Evolutionary conservation across 2,113 vertebrate genomes (phyloP), one percentile per base, ranked within the genome.

Genomic region (Epinephelus lanceolatus): DNA sequence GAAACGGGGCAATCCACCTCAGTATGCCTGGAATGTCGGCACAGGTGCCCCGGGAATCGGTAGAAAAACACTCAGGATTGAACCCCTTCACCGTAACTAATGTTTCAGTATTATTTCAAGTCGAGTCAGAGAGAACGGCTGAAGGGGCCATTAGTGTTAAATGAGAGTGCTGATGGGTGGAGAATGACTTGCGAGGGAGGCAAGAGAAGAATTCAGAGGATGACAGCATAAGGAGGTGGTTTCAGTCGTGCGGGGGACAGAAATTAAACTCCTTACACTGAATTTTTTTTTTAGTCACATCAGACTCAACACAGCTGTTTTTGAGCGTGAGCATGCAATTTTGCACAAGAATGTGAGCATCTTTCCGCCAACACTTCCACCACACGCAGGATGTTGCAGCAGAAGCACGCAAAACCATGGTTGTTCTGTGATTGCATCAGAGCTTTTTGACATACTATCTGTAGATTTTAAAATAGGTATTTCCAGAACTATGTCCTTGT

Each of bases 21-120:
- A 84, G 88, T 75, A 90, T 90, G 86, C 23, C 49, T 80, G 90
- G 90, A 91, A 94, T 92, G 91, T 92, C 89, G 86, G 78, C 52
- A 42, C 77, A 87, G 81, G 81, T 92, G 77, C 80, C 81, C 52
- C n/a, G 33, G 78, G 85, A 86, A 75, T 79, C 18, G 0, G 51
- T 42, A 77, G 51, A 57, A 82, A 86, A 87, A 86, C 78, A 74
- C 21, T 51, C 14, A 21, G 73, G 60, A 68, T 45, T 81, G 71
- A 88, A 80, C 21, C 73, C 30, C 67, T 80, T 81, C 65, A 73
- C 83, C 33, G 56, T 85, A 77, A 66, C 86, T 80, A 88, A 90
- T 84, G 73, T 75, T 81, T 76, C 59, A 45, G 66, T 75, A 78
- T 84, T 74, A 86, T 76, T 91, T 83, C 56, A 84, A 82, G 66